Conservation (phyloP, 2,797 vertebrate species). For the Sternotherus odoratus region DNA sequence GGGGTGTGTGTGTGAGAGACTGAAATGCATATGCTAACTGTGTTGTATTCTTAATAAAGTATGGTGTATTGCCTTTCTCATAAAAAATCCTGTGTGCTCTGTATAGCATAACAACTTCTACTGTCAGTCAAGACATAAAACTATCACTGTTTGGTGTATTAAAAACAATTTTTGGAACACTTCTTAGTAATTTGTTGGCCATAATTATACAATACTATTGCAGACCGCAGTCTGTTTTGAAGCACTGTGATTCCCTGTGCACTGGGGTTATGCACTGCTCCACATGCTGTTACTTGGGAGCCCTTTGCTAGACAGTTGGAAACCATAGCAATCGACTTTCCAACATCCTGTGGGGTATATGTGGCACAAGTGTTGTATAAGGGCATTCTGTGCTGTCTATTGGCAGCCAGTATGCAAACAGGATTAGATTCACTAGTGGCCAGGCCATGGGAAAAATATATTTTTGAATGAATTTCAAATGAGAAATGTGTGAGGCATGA, state of each 20-base stretch:
- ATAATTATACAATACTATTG: neutral
- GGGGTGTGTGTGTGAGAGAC: no score
- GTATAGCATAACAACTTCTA: no score
- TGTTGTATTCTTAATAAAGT: no score
- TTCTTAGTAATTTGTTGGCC: neutral
- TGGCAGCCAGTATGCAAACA: fast-evolving
- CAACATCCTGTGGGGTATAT: fast-evolving
- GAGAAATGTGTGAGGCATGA: neutral
- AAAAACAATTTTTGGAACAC: conserved; percentile 6
- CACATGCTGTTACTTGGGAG: neutral
- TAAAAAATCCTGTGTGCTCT: no score
- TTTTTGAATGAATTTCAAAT: neutral
- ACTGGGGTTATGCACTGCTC: neutral
- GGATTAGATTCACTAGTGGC: fast-evolving
- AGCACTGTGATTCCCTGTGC: neutral
- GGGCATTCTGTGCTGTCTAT: fast-evolving
- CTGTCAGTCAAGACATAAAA: neutral
- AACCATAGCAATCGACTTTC: fast-evolving
- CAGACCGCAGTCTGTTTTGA: neutral
- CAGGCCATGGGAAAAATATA: fast-evolving
- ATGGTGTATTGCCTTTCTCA: no score
- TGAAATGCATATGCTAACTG: no score
- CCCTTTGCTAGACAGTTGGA: fast-evolving
- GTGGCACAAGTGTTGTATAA: fast-evolving
- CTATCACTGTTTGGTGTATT: neutral